phyloP scores from a whole-genome alignment of 2,113 vertebrate genomes.

The Plecturocebus donacophilus region DNA sequence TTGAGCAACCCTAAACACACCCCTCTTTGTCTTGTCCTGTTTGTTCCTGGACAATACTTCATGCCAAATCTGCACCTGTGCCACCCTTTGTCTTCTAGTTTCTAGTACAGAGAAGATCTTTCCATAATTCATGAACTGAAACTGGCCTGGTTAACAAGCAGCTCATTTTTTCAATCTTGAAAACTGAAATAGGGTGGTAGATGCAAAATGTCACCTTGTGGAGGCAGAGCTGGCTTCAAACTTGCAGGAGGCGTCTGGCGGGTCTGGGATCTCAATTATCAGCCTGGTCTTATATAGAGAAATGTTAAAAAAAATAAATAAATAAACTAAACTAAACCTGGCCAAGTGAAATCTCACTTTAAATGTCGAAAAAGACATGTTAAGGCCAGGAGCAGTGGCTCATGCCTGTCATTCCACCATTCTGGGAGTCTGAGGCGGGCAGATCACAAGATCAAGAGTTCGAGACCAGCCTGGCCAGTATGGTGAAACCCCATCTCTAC shows the following conservation, averaged over 20 bases:
- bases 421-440: background rate
- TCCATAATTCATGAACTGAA: background rate
- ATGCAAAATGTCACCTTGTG: background rate
- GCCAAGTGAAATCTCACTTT: background rate
- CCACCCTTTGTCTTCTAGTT: background rate
- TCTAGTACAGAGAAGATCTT: background rate
- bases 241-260: background rate
- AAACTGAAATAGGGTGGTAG: background rate
- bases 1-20: background rate
- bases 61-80: background rate
- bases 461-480: background rate
- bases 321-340: background rate
- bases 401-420: background rate
- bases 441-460: background rate
- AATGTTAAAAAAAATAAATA: background rate
- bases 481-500: background rate
- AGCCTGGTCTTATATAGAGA: background rate
- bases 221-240: background rate
- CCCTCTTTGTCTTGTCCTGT: background rate
- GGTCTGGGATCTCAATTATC: background rate
- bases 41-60: fast-evolving
- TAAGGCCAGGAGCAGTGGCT: background rate
- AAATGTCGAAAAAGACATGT: background rate
- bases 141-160: background rate
- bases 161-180: background rate